Base-by-base conservation (phyloP, 2,797 vertebrate genomes). In the Momotus momota region DNA sequence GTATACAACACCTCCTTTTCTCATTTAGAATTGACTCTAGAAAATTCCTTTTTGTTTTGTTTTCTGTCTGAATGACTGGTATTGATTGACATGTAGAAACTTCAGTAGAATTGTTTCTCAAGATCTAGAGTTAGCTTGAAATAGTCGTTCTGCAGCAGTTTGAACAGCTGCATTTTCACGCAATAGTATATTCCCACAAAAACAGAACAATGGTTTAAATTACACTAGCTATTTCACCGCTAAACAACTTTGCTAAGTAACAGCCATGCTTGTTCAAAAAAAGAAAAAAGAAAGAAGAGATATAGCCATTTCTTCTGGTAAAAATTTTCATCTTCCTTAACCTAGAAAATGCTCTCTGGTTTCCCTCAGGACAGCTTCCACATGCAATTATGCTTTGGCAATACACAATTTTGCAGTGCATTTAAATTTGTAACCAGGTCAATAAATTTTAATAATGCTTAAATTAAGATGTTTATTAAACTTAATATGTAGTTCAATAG, bases 111-210 rank as follows among this genome's bases (percentile, higher is more conserved):
- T 67, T 74, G 14, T 67, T 93, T 96, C 70, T 45, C 38, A 74
- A n/a, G 26, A 40, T 87, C 38, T 74, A 45, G 17, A 58, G 8
- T 57, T 89, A 83, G 33, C 38, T 67, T 90, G 51, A 86, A 93
- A 83, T 57, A 46, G 69, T 58, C 70, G 13, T 48, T 88, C 45
- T 79, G 51, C 40, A 79, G 61, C 12, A 78, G 13, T 49, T 52
- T 75, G 35, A 85, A 57, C 54, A 73, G 49, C 26, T 91, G 38
- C 78, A 69, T 88, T 95, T 94, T 95, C 46, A 45, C 70, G 90
- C 49, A 43, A 26, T 49, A 29, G 12, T 66, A 49, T 55, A 70
- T 81, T 69, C 45, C n/a, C 52, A 78, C 27, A 81, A 88, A 82
- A 86, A 0, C 33, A 78, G 41, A 89, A 81, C 52, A 89, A 77